Percentiles rank a stretch among this genome's conserved stretches.
Conservation (phyloP, 2,888 invertebrate species). For the Cantharis rustica region DNA sequence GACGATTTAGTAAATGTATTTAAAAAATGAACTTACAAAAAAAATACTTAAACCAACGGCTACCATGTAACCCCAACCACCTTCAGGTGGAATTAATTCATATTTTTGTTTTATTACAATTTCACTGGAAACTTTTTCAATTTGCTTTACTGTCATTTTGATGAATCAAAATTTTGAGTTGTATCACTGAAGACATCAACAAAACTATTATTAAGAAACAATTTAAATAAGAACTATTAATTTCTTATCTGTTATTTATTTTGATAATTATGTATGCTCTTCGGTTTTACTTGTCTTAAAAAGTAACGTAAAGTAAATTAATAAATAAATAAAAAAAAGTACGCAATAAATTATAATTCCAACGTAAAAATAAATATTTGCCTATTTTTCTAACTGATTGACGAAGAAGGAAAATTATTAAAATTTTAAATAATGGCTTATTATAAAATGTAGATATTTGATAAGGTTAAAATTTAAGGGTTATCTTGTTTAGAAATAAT, state of each 20-base stretch:
- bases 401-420: background rate
- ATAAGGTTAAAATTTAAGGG: background rate
- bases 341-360: background rate
- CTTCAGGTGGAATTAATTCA: conserved; percentile 52
- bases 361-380: background rate
- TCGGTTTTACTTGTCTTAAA: conserved; percentile 5
- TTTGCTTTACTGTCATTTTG: conserved; percentile 1
- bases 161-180: background rate
- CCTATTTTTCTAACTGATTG: background rate
- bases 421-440: background rate
- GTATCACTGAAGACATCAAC: background rate
- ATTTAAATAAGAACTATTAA: background rate
- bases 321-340: background rate
- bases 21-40: conserved; percentile 65
- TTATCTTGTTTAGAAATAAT: background rate
- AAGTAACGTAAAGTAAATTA: background rate
- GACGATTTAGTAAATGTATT: background rate
- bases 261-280: conserved; percentile 8
- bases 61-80: conserved; percentile 82
- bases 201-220: background rate
- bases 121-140: background rate
- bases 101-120: conserved; percentile 19
- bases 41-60: conserved; percentile 74
- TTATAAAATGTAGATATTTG: background rate
- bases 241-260: conserved; percentile 15